Conservation (phyloP, 1,140 invertebrate species). For the Reticulitermes speratus region DNA sequence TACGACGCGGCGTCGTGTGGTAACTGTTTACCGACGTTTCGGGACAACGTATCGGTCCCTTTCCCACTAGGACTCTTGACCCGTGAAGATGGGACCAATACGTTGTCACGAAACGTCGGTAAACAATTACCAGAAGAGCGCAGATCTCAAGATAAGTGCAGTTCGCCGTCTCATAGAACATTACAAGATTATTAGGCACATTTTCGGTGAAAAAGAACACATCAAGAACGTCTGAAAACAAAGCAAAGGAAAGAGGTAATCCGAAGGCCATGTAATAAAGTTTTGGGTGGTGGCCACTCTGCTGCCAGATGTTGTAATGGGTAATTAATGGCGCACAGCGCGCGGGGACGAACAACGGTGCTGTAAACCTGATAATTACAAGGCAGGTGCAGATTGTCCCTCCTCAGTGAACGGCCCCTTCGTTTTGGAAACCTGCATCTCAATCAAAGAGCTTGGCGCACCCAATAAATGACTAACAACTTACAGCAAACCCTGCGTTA, state of each 20-base stretch:
- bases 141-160: too few species aligned
- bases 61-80: too few species aligned
- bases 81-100: too few species aligned
- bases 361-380: neutral
- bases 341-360: too few species aligned
- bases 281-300: neutral
- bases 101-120: too few species aligned
- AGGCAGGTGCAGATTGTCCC: neutral
- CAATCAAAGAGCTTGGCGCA: neutral
- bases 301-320: neutral
- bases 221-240: neutral
- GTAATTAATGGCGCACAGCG: neutral
- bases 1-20: too few species aligned
- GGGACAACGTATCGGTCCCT: too few species aligned
- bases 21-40: too few species aligned
- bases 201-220: neutral
- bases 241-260: neutral
- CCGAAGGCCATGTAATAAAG: neutral
- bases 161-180: neutral
- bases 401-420: too few species aligned
- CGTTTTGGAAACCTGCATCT: neutral
- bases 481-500: too few species aligned
- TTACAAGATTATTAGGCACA: neutral
- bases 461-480: too few species aligned
- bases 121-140: too few species aligned